phyloP scores from a whole-genome alignment of 2,797 vertebrate species.

The Melanotaenia trifasciata region DNA sequence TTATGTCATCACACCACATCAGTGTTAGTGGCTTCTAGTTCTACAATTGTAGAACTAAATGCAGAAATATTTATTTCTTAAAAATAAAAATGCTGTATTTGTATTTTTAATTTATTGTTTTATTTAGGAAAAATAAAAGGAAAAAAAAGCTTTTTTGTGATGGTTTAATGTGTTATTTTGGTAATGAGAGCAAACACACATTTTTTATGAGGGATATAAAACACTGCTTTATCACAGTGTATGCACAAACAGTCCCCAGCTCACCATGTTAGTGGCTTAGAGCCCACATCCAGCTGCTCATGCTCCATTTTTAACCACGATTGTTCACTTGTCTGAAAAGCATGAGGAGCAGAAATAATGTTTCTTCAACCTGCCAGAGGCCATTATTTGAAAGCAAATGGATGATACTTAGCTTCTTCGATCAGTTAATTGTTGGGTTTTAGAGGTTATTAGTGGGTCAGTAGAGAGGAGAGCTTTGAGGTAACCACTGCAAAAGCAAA shows the following conservation, averaged over 20 bases:
- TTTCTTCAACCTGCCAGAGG: conserved; percentile 26
- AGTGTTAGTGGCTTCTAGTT: neutral
- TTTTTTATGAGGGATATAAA: neutral
- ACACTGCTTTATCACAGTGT: neutral
- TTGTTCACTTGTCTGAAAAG: conserved; percentile 31
- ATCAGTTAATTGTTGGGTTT: conserved; percentile 46
- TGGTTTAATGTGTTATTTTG: neutral
- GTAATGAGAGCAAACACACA: neutral
- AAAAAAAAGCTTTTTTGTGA: neutral
- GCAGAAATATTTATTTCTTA: neutral
- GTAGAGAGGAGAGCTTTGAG: conserved; percentile 4
- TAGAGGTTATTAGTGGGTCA: conserved; percentile 39
- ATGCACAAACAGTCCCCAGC: conserved; percentile 2
- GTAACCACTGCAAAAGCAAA: conserved; percentile 12
- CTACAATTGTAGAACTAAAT: neutral
- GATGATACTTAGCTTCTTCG: conserved; percentile 38
- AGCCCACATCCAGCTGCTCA: conserved; percentile 25
- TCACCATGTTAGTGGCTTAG: neutral
- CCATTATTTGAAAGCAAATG: conserved; percentile 52
- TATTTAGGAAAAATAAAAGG: neutral
- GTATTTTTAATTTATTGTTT: neutral
- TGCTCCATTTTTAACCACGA: conserved; percentile 35
- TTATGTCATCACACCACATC: neutral
- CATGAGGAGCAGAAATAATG: conserved; percentile 25
- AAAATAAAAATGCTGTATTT: neutral